These are phyloP conservation scores for Anhinga anhinga DNA, from an alignment of 2,113 vertebrate species.

Conservation along the genomic window DNA sequence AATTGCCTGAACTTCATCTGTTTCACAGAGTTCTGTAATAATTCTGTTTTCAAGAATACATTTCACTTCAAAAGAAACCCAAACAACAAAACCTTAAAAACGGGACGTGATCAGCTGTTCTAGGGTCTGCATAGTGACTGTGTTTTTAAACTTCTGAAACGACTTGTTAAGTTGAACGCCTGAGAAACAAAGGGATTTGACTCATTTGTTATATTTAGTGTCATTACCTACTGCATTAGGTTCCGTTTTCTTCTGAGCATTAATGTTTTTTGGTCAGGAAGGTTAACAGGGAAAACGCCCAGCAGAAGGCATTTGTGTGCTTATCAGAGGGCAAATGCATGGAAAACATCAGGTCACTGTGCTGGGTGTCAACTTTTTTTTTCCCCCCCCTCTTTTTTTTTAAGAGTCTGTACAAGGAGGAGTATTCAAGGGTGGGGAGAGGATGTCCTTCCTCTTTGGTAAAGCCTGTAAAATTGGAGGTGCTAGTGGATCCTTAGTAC, in stretches of 20 bases:
- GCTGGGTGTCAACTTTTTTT: not conserved
- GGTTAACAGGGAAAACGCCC: conserved; percentile 60
- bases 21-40: not conserved
- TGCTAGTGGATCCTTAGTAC: not conserved
- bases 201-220: conserved; percentile 60
- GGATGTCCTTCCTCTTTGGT: conserved; percentile 55
- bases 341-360: conserved; percentile 47
- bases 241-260: conserved; percentile 29
- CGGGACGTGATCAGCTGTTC: not conserved
- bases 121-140: not conserved
- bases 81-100: not conserved
- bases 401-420: not conserved
- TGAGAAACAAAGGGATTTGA: conserved; percentile 33
- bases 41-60: not conserved
- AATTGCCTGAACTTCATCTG: not conserved
- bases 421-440: conserved; percentile 22
- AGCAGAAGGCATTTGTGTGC: conserved; percentile 40
- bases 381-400: not conserved
- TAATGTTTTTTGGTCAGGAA: conserved; percentile 50
- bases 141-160: not conserved
- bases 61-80: not conserved
- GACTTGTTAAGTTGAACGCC: not conserved
- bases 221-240: conserved; percentile 35
- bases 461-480: not conserved
- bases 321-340: conserved; percentile 28